phyloP scores from a whole-genome alignment of 2,797 vertebrate genomes.

The Manis pentadactyla region DNA sequence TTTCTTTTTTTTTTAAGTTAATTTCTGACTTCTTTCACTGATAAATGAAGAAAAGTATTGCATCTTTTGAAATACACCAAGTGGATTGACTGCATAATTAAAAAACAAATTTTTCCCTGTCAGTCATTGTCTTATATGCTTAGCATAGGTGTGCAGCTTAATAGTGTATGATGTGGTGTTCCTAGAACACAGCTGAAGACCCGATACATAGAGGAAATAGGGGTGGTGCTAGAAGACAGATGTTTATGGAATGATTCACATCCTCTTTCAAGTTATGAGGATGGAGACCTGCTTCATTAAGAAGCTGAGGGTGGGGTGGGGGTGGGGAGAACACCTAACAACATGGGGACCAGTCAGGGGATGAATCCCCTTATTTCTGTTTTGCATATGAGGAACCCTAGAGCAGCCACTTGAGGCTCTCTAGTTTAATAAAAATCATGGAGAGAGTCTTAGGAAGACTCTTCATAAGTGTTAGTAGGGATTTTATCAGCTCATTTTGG shows the following conservation, averaged over 20 bases:
- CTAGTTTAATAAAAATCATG: conserved; percentile 88
- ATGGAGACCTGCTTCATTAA: conserved; percentile 80
- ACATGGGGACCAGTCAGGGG: conserved; percentile 89
- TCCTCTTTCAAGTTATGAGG: conserved; percentile 76
- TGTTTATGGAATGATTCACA: conserved; percentile 56
- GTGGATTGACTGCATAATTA: conserved; percentile 79
- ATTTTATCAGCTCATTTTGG: conserved; percentile 91
- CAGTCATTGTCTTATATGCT: conserved; percentile 66
- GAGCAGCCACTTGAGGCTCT: conserved; percentile 83
- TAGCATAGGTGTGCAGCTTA: conserved; percentile 54
- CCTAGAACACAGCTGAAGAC: conserved; percentile 62
- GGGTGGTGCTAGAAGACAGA: conserved; percentile 81
- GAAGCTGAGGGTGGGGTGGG: conserved; percentile 70
- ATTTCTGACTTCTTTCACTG: conserved; percentile 79
- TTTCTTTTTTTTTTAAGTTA: conserved; percentile 72
- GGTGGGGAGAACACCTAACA: conserved; percentile 89
- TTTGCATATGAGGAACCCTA: conserved; percentile 84
- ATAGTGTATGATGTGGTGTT: conserved; percentile 39
- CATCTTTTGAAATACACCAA: conserved; percentile 77
- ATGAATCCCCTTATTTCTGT: conserved; percentile 85
- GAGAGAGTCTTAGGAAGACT: conserved; percentile 88
- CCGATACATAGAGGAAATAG: not conserved
- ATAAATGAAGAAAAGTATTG: conserved; percentile 79
- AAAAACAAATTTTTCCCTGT: conserved; percentile 55
- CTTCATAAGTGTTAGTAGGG: conserved; percentile 87